Evolutionary conservation across 1,140 invertebrate species (phyloP).

Genomic region (Zeugodacus cucurbitae): DNA sequence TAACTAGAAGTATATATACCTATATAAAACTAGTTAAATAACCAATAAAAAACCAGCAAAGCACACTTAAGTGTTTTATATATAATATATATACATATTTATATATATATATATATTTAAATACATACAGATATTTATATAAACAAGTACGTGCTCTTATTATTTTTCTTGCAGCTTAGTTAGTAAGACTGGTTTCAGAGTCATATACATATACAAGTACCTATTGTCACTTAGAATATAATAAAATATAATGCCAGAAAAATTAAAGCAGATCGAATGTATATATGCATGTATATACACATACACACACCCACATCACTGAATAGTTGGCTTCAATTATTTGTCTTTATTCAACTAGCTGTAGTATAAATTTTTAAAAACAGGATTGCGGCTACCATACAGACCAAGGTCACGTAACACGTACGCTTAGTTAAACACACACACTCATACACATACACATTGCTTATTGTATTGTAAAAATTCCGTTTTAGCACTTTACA

Average conservation of each 20-base stretch:
- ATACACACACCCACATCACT: neutral
- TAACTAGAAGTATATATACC: neutral
- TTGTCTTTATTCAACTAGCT: neutral
- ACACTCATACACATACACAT: neutral
- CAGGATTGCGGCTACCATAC: neutral
- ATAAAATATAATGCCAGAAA: neutral
- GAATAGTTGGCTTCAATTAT: neutral
- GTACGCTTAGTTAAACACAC: neutral
- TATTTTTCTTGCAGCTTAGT: neutral
- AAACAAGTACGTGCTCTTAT: neutral
- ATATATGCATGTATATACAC: neutral
- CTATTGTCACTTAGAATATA: slow-evolving; percentile 15
- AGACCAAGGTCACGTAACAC: neutral
- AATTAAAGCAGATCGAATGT: neutral
- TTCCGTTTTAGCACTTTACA: neutral
- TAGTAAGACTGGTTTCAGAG: neutral
- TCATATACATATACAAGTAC: slow-evolving; percentile 7
- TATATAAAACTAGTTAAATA: neutral
- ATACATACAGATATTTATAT: neutral
- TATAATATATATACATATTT: too few relatives aligned
- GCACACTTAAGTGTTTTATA: too few relatives aligned
- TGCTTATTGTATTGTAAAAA: neutral
- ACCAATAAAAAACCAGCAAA: neutral
- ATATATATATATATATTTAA: neutral
- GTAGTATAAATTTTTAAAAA: neutral